Base-by-base conservation (phyloP, 2,888 invertebrate species). In the Troides helena region DNA sequence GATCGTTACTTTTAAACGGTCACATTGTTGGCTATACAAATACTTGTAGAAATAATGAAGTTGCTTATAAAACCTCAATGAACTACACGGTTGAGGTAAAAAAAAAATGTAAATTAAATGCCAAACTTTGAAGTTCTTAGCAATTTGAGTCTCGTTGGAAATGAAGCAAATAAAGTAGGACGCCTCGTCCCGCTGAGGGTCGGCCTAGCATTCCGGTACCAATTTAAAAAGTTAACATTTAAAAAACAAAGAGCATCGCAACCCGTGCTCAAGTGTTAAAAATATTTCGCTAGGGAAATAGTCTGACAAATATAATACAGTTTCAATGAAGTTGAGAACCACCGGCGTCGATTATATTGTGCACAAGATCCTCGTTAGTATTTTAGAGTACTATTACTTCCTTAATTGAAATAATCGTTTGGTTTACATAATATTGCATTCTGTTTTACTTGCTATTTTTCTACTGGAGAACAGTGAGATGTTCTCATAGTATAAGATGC, bases 121-220 rank as follows among this genome's bases (percentile, higher is more conserved):
- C 74, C 81, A 75, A 76, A 81, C 75, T 72, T 70, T 75, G 84
- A 85, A 85, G 81, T 85, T 86, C 84, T 83, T 84, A 83, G 85
- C 84, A 87, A 85, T 87, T 80, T 81, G 82, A 84, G 81, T 83
- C 81, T 83, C 79, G 84, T 82, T 82, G 78, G 81, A 85, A 86
- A 85, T 84, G 83, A 85, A 83, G 83, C 83, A 87, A 88, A 88
- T 85, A 86, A 84, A 86, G 81, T 80, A 81, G 82, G 81, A 78
- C 80, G 78, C 79, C 72, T 78, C 77, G 75, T 74, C 77, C 63
- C 23, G 63, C 70, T 7, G 75, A 77, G 86, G 84, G 80, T 78
- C 81, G 83, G 83, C 84, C 84, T 81, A 81, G 80, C 80, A 78
- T 81, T 82, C 80, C 79, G 76, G 79, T 77, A 71, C 67, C 80